A percentile compares a stretch with the other conserved stretches of the same genome.
Conservation (phyloP, 2,888 invertebrate genomes). For the Rhyacophila evoluta region DNA sequence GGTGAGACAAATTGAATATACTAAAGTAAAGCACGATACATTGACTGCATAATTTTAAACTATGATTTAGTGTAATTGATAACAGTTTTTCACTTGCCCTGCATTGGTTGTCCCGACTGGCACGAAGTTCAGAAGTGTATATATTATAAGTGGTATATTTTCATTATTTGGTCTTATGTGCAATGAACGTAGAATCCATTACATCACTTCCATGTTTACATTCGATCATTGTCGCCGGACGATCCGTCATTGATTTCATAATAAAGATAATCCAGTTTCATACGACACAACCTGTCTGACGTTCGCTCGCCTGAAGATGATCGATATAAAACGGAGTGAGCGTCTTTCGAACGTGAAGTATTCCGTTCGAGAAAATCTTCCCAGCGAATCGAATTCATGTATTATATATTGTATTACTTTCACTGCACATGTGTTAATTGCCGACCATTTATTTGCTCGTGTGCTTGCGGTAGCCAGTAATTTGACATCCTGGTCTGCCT, state of each 20-base stretch:
- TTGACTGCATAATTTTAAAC: conserved; percentile 45
- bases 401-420: no score
- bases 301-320: no score
- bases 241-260: not conserved
- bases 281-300: no score
- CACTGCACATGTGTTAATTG: conserved; percentile 47
- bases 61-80: conserved; percentile 50
- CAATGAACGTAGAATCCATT: conserved; percentile 39
- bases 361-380: no score
- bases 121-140: conserved; percentile 48
- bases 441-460: conserved; percentile 47
- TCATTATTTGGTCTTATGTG: conserved; percentile 47
- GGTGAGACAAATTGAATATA: conserved; percentile 52
- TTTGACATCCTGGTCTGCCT: conserved; percentile 51
- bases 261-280: not conserved
- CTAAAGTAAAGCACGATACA: conserved; percentile 54
- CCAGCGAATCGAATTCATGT: no score
- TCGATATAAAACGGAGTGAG: no score
- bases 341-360: no score
- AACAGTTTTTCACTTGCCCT: conserved; percentile 49
- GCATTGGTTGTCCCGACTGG: conserved; percentile 54
- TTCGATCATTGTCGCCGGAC: not conserved
- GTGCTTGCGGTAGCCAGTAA: conserved; percentile 51
- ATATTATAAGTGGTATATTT: conserved; percentile 29
- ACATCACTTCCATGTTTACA: not conserved